A percentile compares a stretch with the other conserved stretches of the same genome.
Evolutionary conservation across 1,140 invertebrate genomes (phyloP).

Genomic region (Oncopodura yosiiana): DNA sequence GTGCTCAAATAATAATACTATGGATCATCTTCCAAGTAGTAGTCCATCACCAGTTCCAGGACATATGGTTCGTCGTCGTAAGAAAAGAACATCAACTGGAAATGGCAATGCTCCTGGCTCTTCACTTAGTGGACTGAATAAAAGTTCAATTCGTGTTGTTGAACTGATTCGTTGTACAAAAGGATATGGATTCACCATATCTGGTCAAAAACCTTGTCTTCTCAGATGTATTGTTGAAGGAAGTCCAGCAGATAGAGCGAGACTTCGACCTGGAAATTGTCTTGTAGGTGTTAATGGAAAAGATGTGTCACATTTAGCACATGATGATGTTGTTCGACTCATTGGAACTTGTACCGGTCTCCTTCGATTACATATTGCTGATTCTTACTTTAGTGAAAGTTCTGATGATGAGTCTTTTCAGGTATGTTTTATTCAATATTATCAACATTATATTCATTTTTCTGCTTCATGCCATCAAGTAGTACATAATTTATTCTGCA

Average conservation of each 20-base stretch:
- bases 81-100: slow-evolving; percentile 23
- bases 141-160: slow-evolving; percentile 59
- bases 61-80: slow-evolving; percentile 25
- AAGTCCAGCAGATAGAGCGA: slow-evolving; percentile 73
- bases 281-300: slow-evolving; percentile 81
- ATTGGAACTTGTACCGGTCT: slow-evolving; percentile 73
- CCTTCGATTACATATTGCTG: slow-evolving; percentile 71
- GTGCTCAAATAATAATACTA: too few relatives aligned
- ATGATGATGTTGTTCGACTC: slow-evolving; percentile 83
- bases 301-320: slow-evolving; percentile 75
- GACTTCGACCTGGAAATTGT: slow-evolving; percentile 79
- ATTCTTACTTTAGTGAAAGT: slow-evolving; percentile 68
- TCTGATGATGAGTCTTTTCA: slow-evolving; percentile 60
- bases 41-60: slow-evolving; percentile 19
- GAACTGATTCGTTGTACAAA: slow-evolving; percentile 72
- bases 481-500: too few relatives aligned
- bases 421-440: too few relatives aligned
- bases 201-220: slow-evolving; percentile 83
- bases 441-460: too few relatives aligned
- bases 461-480: too few relatives aligned
- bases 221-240: slow-evolving; percentile 74
- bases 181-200: slow-evolving; percentile 86
- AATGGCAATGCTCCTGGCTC: slow-evolving; percentile 18
- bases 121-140: slow-evolving; percentile 28
- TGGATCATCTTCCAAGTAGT: too few relatives aligned